Evolutionary conservation across 2,797 vertebrate genomes (phyloP).

Genomic region (Chaunax sp.): DNA sequence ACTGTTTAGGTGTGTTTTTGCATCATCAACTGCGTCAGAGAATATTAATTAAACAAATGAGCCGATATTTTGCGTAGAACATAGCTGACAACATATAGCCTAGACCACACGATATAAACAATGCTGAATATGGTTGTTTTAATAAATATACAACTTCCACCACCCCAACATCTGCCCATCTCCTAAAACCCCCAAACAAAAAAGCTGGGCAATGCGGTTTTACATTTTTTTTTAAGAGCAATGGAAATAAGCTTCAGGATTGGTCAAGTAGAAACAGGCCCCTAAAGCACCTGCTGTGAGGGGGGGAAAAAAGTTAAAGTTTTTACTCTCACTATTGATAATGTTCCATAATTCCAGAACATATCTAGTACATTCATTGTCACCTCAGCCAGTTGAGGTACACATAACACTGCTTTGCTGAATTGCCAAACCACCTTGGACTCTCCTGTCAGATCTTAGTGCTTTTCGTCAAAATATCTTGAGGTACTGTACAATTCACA

Average conservation of each 20-base stretch:
- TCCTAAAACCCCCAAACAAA: conserved; percentile 26
- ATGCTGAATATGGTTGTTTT: conserved; percentile 54
- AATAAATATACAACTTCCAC: conserved; percentile 66
- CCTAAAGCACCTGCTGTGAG: conserved; percentile 50
- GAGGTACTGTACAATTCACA: conserved; percentile 99
- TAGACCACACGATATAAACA: conserved; percentile 48
- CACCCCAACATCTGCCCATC: conserved; percentile 22
- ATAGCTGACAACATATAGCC: conserved; percentile 42
- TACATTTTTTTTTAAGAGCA: conserved; percentile 35
- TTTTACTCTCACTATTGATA: conserved; percentile 70
- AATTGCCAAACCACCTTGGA: conserved; percentile 61
- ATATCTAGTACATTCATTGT: conserved; percentile 95
- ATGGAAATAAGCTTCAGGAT: conserved; percentile 46
- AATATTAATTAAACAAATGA: conserved; percentile 17
- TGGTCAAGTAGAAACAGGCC: conserved; percentile 55
- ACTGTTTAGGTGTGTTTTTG: conserved; percentile 18
- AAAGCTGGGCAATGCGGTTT: conserved; percentile 34
- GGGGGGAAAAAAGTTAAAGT: conserved; percentile 26
- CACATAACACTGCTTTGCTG: conserved; percentile 86
- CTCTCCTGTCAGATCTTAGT: conserved; percentile 92
- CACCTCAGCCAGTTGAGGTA: conserved; percentile 92
- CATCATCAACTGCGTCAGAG: conserved; percentile 10
- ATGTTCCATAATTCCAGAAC: conserved; percentile 75
- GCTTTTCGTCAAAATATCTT: conserved; percentile 93
- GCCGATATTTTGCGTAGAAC: conserved; percentile 20